Conservation (phyloP, 2,888 invertebrate genomes). For the Strigamia maritima region DNA sequence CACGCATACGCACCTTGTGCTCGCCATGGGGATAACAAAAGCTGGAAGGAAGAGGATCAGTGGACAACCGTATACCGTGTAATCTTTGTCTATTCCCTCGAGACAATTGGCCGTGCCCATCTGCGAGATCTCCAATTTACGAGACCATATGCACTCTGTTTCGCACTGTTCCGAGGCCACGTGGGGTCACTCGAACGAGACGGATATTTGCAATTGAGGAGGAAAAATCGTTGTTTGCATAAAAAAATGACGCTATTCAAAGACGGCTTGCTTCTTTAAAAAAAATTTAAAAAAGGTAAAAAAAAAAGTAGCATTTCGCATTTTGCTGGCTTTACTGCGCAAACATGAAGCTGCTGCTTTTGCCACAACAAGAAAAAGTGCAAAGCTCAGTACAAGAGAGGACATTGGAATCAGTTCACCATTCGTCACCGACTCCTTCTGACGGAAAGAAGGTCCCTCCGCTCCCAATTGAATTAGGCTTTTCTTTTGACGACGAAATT, state of each 20-base stretch:
- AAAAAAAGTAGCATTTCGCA: neutral
- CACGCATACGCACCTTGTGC: neutral
- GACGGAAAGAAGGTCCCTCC: constrained; percentile 19
- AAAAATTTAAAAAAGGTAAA: neutral
- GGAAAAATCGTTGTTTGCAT: neutral
- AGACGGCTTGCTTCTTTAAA: too few relatives aligned
- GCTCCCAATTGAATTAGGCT: constrained; percentile 32
- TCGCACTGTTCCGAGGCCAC: neutral
- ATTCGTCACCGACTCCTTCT: constrained; percentile 22
- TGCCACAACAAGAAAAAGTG: neutral
- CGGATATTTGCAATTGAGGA: neutral
- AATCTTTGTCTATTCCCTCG: constrained; percentile 28
- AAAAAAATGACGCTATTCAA: neutral
- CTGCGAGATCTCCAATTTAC: constrained; percentile 25
- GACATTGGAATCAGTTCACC: constrained; percentile 17
- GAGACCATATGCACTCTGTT: constrained; percentile 28
- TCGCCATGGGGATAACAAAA: constrained; percentile 19
- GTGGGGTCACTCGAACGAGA: neutral
- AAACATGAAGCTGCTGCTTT: too few relatives aligned
- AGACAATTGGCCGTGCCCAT: constrained; percentile 18
- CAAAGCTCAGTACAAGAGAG: neutral
- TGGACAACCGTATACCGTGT: constrained; percentile 22
- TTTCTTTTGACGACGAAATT: constrained; percentile 32
- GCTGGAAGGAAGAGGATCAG: constrained; percentile 22
- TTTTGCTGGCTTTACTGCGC: neutral